These are phyloP conservation scores for Monarcha castaneiventris DNA, from an alignment of 2,113 vertebrate genomes.

Conservation along the genomic window DNA sequence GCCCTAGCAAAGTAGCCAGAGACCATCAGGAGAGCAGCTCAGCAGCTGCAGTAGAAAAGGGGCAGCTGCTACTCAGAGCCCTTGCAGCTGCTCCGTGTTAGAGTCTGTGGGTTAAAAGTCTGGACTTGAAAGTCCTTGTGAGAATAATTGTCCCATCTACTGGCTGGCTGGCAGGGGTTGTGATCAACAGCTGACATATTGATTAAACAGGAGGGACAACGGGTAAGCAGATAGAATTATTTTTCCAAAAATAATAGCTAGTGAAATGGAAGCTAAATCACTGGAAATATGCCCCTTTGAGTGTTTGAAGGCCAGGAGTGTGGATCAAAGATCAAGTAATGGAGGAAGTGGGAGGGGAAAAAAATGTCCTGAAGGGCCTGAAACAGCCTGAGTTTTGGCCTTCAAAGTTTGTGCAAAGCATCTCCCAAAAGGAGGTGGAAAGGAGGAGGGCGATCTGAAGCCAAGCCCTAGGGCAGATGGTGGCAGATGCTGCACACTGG, in stretches of 20 bases:
- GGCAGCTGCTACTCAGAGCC: slow-evolving; percentile 46
- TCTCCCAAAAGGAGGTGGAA: slow-evolving; percentile 11
- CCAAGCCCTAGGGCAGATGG: slow-evolving; percentile 46
- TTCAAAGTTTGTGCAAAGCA: background rate
- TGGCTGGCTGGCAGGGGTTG: slow-evolving; percentile 23
- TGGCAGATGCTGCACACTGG: slow-evolving; percentile 58
- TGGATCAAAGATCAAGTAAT: background rate
- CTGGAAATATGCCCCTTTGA: background rate
- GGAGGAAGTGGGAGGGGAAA: background rate
- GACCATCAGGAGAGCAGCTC: background rate
- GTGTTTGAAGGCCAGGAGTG: background rate
- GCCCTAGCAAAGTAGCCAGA: background rate
- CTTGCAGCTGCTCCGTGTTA: slow-evolving; percentile 29
- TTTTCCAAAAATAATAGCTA: slow-evolving; percentile 14
- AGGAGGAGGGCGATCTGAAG: slow-evolving; percentile 8
- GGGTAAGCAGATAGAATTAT: background rate
- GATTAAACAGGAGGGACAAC: slow-evolving; percentile 26
- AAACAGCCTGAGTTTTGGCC: background rate
- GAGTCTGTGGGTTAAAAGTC: slow-evolving; percentile 39
- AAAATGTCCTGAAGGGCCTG: background rate
- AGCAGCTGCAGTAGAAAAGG: slow-evolving; percentile 22
- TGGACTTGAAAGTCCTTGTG: slow-evolving; percentile 53
- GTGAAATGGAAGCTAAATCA: background rate
- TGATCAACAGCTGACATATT: slow-evolving; percentile 48
- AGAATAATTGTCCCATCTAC: slow-evolving; percentile 51